Base-by-base conservation (phyloP, 1,140 invertebrate species). In the Bombus waltoni region DNA sequence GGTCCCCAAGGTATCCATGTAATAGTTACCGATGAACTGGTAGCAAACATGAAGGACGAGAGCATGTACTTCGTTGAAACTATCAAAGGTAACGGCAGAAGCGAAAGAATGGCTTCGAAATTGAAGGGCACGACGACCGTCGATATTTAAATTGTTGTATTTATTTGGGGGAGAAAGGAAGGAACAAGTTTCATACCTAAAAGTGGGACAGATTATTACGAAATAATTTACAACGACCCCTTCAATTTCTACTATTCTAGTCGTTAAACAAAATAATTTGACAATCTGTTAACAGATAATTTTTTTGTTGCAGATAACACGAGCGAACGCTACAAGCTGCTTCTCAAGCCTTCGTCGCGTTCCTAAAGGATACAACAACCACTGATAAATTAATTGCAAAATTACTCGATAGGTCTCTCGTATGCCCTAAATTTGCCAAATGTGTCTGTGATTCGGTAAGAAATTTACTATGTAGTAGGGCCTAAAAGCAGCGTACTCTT, bases 1-100 rank as follows among this genome's bases (percentile, higher is more conserved):
- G 97, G 97, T 11, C 97, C 97, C 0, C 96, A 97, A 77, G 96
- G 96, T 68, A 97, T 98, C 65, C 97, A 97, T 90, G 96, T 98
- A 32, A 93, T 97, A 70, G 95, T 98, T n/a, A 97, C 96, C 83
- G 97, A 98, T 91, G 97, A 98, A 91, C 96, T 98, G 73, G 95
- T 97, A 32, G 95, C 95, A 47, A 96, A 97, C 89, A 95, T 97
- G 85, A 96, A 96, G 85, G 96, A 97, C 88, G 96, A 97, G 90
- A 96, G 96, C 86, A 96, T 97, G 94, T 97, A 96, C 90, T 92
- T 95, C 18, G 90, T 97, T 72, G 96, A 97, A 91, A 95, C 96
- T 83, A 91, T 96, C 77, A 95, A 95, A 93, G 95, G 96, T 94
- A 94, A 92, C 8, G 15, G 0, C 9, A 53, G 15, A n/a, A 10